Evolutionary conservation across 2,888 invertebrate species (phyloP).

Genomic region (Mythimna albipuncta): DNA sequence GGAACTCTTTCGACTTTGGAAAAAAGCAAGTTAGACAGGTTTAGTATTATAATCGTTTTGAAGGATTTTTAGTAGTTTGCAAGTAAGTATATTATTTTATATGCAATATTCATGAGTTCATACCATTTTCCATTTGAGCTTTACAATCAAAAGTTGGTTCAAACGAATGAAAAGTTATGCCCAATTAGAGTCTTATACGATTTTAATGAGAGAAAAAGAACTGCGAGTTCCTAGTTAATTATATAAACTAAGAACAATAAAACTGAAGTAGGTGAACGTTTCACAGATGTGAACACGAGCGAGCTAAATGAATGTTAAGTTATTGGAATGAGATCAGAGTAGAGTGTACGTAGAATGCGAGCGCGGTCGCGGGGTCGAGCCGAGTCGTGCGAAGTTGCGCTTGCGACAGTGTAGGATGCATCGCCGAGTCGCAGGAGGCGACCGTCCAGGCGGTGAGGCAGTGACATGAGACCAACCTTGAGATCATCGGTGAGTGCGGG

Average conservation of each 20-base stretch:
- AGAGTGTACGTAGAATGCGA: slow-evolving; percentile 80
- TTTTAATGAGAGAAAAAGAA: slow-evolving; percentile 51
- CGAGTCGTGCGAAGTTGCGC: slow-evolving; percentile 79
- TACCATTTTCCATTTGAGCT: background rate
- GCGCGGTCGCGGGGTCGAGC: slow-evolving; percentile 80
- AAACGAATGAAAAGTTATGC: slow-evolving; percentile 32
- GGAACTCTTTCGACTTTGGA: slow-evolving; percentile 11
- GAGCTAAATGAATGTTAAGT: slow-evolving; percentile 68
- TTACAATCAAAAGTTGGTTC: slow-evolving; percentile 27
- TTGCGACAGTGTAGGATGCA: slow-evolving; percentile 78
- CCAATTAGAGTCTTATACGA: slow-evolving; percentile 61
- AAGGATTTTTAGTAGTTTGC: slow-evolving; percentile 13
- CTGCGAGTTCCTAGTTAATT: slow-evolving; percentile 51
- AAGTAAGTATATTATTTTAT: background rate
- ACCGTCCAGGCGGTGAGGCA: slow-evolving; percentile 46
- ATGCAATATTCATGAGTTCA: background rate
- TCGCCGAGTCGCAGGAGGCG: slow-evolving; percentile 40
- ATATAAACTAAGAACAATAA: slow-evolving; percentile 61
- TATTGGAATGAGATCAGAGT: slow-evolving; percentile 83
- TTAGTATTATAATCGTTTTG: slow-evolving; percentile 21
- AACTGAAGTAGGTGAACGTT: slow-evolving; percentile 69
- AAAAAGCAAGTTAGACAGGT: slow-evolving; percentile 38
- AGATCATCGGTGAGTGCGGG: slow-evolving; percentile 90
- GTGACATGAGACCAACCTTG: slow-evolving; percentile 84
- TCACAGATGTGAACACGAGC: slow-evolving; percentile 54